Evolutionary conservation across 1,140 invertebrate genomes (phyloP).

Genomic region (Drosophila mauritiana): DNA sequence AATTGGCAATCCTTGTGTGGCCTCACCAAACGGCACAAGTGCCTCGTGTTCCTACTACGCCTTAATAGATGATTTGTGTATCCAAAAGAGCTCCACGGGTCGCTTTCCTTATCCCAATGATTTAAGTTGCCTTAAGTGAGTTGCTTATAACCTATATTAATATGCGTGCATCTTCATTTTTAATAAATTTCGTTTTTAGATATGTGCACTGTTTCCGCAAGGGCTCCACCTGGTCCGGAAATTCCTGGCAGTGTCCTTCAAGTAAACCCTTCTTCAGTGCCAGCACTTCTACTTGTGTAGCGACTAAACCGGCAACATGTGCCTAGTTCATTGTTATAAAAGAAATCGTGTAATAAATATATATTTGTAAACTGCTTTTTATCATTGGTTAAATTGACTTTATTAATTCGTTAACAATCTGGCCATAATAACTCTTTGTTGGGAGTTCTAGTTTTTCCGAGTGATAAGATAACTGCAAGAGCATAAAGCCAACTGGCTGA

Average conservation of each 20-base stretch:
- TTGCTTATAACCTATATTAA: not conserved
- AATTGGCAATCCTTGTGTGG: constrained; percentile 20
- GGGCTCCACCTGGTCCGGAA: constrained; percentile 13
- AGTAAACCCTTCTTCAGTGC: constrained; percentile 15
- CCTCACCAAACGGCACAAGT: not conserved
- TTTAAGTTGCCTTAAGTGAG: constrained; percentile 16
- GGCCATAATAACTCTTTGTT: constrained; percentile 13
- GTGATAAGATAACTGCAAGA: constrained; percentile 35
- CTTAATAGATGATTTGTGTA: constrained; percentile 18
- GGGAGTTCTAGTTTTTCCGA: constrained; percentile 10
- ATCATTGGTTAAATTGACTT: not conserved
- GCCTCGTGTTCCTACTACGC: constrained; percentile 24
- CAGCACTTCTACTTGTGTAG: not conserved
- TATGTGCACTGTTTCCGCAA: constrained; percentile 20
- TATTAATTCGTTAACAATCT: not conserved
- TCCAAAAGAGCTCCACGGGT: constrained; percentile 5
- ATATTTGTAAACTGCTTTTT: not conserved
- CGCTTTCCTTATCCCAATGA: constrained; percentile 26
- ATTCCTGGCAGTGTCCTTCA: constrained; percentile 21
- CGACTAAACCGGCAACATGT: not conserved
- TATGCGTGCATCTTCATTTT: not conserved
- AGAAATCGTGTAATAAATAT: too few relatives aligned
- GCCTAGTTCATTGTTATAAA: not conserved
- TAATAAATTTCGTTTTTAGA: not conserved
- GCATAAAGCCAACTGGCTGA: constrained; percentile 17